Base-by-base conservation (phyloP, 2,888 invertebrate genomes). In the Noctua pronuba region DNA sequence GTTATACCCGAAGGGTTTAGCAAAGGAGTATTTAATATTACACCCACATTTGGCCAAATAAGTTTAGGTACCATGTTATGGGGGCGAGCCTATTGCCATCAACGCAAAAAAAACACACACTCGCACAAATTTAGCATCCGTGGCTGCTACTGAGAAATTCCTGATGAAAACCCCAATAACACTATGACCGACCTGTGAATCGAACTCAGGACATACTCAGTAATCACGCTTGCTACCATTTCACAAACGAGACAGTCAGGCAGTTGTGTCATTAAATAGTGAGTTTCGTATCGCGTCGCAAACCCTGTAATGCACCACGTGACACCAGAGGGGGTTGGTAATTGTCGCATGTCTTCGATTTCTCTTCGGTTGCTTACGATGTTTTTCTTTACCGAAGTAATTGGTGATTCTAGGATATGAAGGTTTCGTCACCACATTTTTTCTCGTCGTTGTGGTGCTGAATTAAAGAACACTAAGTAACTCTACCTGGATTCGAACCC, bases 1-100 rank as follows among this genome's bases (percentile, higher is more conserved):
- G 11, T 35, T 1, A 35, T 55, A 0, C 0, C n/a, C 11, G 3
- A 55, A 4, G 11, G 0, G 55, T 5, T n/a, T 13, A 5, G n/a
- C 55, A 55, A 24, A 52, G 24, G 52, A 0, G 21, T 49, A 21
- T 1, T 21, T 49, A 46, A 21, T 49, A 7, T 18, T 21, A 49
- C 49, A 21, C 49, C 13, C 13, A 21, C 0, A 8, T 49, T 49
- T 21, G 0, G 8, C 49, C 21, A 21, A 8, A 7, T 49, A 49
- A 7, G 49, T 49, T 49, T 49, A 49, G 8, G 3, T 49, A 2
- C 21, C 49, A 49, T 49, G 49, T 49, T 1, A 21, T 7, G 3
- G 8, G 21, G 46, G 49, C 18, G 21, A 7, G 1, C 46, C 46
- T 21, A 21, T 7, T 21, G 21, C 21, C 7, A 21, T 21, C 49